phyloP scores from a whole-genome alignment of 2,797 vertebrate genomes.

The Benthosema pterotum region DNA sequence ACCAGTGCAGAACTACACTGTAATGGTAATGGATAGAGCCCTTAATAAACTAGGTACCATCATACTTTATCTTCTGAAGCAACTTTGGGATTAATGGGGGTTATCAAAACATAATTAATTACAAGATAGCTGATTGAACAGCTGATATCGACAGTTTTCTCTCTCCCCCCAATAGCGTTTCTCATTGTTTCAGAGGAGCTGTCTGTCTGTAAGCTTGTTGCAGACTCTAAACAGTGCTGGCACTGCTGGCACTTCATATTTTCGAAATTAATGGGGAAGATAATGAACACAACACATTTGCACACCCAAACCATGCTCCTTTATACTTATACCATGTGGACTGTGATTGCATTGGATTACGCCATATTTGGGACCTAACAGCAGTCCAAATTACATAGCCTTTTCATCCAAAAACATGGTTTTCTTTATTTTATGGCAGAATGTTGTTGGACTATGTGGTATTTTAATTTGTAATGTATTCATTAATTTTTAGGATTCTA shows the following conservation, averaged over 20 bases:
- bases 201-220: constrained; percentile 56
- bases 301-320: background rate
- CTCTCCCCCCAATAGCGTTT: constrained; percentile 20
- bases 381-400: background rate
- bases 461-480: too few relatives aligned
- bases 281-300: background rate
- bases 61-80: constrained; percentile 21
- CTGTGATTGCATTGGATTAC: too few relatives aligned
- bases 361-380: too few relatives aligned
- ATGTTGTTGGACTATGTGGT: background rate
- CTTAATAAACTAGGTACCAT: constrained; percentile 55
- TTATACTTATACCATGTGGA: background rate
- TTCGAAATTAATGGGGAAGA: background rate
- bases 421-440: background rate
- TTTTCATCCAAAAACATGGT: background rate
- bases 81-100: constrained; percentile 41
- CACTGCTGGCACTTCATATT: constrained; percentile 1
- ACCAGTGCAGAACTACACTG: constrained; percentile 49
- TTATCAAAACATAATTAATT: constrained; percentile 20
- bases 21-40: constrained; percentile 35
- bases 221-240: constrained; percentile 37
- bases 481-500: too few relatives aligned
- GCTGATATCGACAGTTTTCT: too few relatives aligned
- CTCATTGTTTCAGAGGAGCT: constrained; percentile 65
- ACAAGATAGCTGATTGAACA: background rate